Evolutionary conservation across 2,888 invertebrate genomes (phyloP), one percentile per base, ranked within the genome.

Genomic region (Coecobrya sp.): DNA sequence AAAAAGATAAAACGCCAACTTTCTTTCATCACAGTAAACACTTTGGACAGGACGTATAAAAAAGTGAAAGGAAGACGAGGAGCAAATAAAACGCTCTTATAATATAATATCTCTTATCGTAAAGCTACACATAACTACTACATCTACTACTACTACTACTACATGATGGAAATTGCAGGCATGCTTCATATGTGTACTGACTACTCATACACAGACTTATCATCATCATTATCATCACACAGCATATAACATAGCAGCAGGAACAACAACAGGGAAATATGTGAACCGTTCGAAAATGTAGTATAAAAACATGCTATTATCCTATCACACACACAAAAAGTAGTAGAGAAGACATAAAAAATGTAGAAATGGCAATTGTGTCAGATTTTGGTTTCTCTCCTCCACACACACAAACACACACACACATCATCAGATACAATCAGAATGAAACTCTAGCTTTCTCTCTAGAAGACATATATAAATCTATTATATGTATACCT

Each of bases 1-100:
- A 30, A 68, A 42, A 42, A 42, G 70, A 73, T 42, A 73, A 73
- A 73, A 73, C 59, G 45, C 73, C 88, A 73, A 59, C 89, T 90
- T 70, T 89, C 92, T 52, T 84, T 52, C 19, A 36, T 49, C 91
- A 79, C 76, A 82, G 55, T 49, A 81, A 81, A 81, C 76, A 89
- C 79, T 62, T 79, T n/a, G 42, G 42, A 52, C 55, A 73, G 22
- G 52, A 52, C 68, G 22, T 85, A 19, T 30, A 65, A n/a, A n/a
- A 65, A 55, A 52, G 79, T 45, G 10, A 19, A 25, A 11, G 13
- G 42, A 76, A 30, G 16, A 68, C 8, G 19, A 76, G 45, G 30
- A 42, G 42, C 36, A 25, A 36, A 73, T 42, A 42, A 68, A 68
- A 68, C 30, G 30, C n/a, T 73, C 70, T 68, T 30, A 11, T 27